Conservation (phyloP, 2,113 vertebrate genomes). For the Syngnathus scovelli region DNA sequence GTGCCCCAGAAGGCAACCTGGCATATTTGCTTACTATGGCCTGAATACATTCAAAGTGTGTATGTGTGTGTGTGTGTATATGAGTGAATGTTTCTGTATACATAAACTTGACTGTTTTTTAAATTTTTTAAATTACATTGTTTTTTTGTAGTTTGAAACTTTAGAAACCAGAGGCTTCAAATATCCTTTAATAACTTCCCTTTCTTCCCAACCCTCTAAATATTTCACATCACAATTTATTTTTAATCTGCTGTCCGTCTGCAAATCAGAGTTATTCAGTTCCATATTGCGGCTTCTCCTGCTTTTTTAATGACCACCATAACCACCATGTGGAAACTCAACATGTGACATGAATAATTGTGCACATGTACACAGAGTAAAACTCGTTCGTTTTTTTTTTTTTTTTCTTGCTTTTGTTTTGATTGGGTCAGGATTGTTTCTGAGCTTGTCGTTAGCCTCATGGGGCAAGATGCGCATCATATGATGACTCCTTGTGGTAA, state of each 20-base stretch:
- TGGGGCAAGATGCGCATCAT: constrained; percentile 12
- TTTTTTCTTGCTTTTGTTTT: background rate
- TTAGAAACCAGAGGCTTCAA: constrained; percentile 16
- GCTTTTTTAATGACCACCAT: constrained; percentile 64
- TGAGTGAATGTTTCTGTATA: no score
- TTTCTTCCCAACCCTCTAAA: constrained; percentile 60
- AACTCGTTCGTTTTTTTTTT: background rate
- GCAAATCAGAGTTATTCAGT: constrained; percentile 65
- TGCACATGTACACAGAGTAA: background rate
- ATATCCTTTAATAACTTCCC: constrained; percentile 55
- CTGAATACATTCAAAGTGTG: background rate
- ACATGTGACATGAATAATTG: background rate
- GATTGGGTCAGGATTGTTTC: background rate
- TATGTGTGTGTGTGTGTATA: no score
- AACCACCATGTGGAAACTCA: constrained; percentile 28
- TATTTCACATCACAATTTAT: constrained; percentile 74
- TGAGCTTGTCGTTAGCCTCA: constrained; percentile 7
- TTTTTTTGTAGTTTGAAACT: no score
- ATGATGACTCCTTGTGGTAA: constrained; percentile 2
- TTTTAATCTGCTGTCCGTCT: constrained; percentile 64
- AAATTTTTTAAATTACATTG: no score
- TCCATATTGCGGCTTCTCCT: constrained; percentile 60
- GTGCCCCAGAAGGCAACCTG: background rate
- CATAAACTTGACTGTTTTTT: no score
- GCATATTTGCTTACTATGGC: background rate